Base-by-base conservation (phyloP, 2,888 invertebrate genomes). In the Sesia bembeciformis region DNA sequence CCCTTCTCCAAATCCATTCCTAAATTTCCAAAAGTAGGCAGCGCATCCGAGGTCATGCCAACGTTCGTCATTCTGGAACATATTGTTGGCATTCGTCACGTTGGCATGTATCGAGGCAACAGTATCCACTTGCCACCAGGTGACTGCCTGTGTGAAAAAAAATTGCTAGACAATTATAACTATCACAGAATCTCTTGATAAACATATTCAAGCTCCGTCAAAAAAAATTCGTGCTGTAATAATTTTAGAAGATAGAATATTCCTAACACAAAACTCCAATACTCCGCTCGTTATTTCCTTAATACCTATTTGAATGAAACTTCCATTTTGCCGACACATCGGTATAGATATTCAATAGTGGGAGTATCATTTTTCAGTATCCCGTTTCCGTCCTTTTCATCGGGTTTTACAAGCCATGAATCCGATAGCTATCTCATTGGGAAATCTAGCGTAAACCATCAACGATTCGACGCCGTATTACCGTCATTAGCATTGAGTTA, bases 401-500 rank as follows among this genome's bases (percentile, higher is more conserved):
- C 72, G 70, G 62, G 73, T 73, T 80, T 80, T 81, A 80, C 81
- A 78, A 79, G 71, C 82, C 78, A 79, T 81, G 81, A 79, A 80
- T 74, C 72, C 76, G 76, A 76, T 77, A 72, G 76, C 71, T 82
- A 82, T 81, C 81, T 78, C 75, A 80, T 81, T 81, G 82, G 79
- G 65, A 84, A 84, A 83, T 84, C 83, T 80, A 82, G 74, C 84
- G 84, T 83, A 70, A 84, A 82, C 74, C 78, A 69, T 77, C 72
- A 74, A 69, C 60, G 62, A 63, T 56, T 61, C 57, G 46, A 41
- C 40, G 38, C 49, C 52, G 23, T 5, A 53, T 52, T 54, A 8
- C 50, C 39, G 50, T 55, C 50, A 40, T 6, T 50, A 8, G 8
- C 40, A 42, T 40, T 8, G 43, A 7, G 38, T 50, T 50, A 7